Base-by-base conservation (phyloP, 2,888 invertebrate species). In the Rutpela maculata region DNA sequence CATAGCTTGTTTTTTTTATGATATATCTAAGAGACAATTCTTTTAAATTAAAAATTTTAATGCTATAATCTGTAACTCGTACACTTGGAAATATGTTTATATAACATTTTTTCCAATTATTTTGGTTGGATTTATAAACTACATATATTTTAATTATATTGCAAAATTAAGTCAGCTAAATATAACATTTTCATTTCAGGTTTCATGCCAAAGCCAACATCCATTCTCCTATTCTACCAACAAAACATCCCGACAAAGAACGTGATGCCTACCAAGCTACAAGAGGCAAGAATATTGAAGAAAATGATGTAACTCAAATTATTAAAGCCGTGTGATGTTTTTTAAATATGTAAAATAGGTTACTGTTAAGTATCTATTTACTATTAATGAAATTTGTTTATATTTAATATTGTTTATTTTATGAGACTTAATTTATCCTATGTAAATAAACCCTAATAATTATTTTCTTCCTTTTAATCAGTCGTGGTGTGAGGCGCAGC, bases 201-300 rank as follows among this genome's bases (percentile, higher is more conserved):
- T 97, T 94, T 88, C 93, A 94, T 62, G 98, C 97, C 1, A 97
- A 96, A 90, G 94, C 96, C 50, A 94, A 96, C 88, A 91, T 97
- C 31, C 96, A 96, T 87, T 97, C 97, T 68, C 97, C 97, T 19
- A 96, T 96, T 89, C 90, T 97, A 80, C 97, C 97, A 11, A 95
- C 96, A 0, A 96, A 97, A 88, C 96, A 95, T 88, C 96, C 96
- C 0, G 96, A 97, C 89, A 93, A 93, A 84, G 96, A 96, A 88
- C 92, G 96, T 69, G 96, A 96, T 88, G 94, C 96, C 6, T 97
- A 97, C 89, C 93, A 95, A 88, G 97, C 97, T 0, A 97, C 97
- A 0, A 92, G 96, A 88, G 95, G 92, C 89, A 93, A 93, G 83
- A 91, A 89, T 73, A 91, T 90, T 78, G 91, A 91, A 63, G 87